Conservation (phyloP, 1,140 invertebrate species). For the Aleiodes sp. region DNA sequence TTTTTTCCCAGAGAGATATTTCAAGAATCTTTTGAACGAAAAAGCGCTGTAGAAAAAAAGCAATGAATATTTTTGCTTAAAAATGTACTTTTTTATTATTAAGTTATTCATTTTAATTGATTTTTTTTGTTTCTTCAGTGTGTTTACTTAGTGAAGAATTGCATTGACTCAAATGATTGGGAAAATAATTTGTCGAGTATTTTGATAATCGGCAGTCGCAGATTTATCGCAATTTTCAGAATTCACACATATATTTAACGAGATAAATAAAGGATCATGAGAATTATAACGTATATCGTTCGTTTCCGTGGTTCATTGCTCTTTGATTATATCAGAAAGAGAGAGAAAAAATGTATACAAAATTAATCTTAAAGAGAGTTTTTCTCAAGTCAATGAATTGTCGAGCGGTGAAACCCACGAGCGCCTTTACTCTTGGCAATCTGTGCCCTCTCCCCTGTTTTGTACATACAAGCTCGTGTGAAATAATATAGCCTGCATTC, state of each 20-base stretch:
- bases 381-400: slow-evolving; percentile 32
- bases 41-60: background rate
- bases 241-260: background rate
- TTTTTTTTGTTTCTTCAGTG: too few relatives aligned
- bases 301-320: background rate
- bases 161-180: too few relatives aligned
- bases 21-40: background rate
- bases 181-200: background rate
- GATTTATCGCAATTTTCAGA: slow-evolving; percentile 32
- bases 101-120: too few relatives aligned
- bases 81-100: too few relatives aligned
- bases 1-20: background rate
- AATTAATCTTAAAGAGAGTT: background rate
- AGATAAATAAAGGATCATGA: slow-evolving; percentile 23
- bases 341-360: background rate
- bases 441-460: slow-evolving; percentile 49
- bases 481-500: slow-evolving; percentile 51
- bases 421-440: slow-evolving; percentile 42
- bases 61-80: slow-evolving; percentile 9
- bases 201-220: slow-evolving; percentile 16
- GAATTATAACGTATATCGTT: slow-evolving; percentile 20
- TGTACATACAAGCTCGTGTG: slow-evolving; percentile 30
- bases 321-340: background rate
- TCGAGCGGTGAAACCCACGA: slow-evolving; percentile 14
- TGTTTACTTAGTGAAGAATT: too few relatives aligned